A percentile compares a stretch with the other conserved stretches of the same genome.
Conservation (phyloP, 2,888 invertebrate genomes). For the Mechanitis messenoides region DNA sequence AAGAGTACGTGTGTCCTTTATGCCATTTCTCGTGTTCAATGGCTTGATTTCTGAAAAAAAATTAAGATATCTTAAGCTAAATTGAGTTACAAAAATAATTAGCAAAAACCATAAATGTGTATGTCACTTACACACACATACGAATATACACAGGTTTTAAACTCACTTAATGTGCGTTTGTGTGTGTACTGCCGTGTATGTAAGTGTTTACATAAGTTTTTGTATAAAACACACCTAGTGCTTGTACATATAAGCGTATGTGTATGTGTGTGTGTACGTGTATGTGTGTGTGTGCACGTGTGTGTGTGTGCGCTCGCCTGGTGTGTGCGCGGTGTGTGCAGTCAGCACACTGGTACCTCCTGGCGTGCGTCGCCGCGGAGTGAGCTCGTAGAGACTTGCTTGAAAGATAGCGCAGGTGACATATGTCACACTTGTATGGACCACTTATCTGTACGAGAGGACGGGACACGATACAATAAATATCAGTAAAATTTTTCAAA, state of each 20-base stretch:
- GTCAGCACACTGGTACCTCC: slow-evolving; percentile 45
- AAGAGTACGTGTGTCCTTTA: slow-evolving; percentile 51
- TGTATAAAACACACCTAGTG: too few relatives aligned
- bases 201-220: too few relatives aligned
- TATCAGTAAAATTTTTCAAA: background rate
- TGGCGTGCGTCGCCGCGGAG: slow-evolving; percentile 41
- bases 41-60: slow-evolving; percentile 53
- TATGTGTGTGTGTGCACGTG: background rate
- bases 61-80: background rate
- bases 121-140: background rate
- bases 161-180: too few relatives aligned
- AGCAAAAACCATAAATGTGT: background rate
- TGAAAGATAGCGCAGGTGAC: slow-evolving; percentile 47
- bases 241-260: too few relatives aligned
- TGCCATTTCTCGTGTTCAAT: slow-evolving; percentile 63
- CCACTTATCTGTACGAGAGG: slow-evolving; percentile 46
- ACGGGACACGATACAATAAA: background rate
- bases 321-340: slow-evolving; percentile 52
- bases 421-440: slow-evolving; percentile 44
- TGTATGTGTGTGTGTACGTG: too few relatives aligned
- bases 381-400: slow-evolving; percentile 45
- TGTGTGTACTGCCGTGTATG: too few relatives aligned
- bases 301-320: slow-evolving; percentile 39
- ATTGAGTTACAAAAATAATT: too few relatives aligned
- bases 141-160: too few relatives aligned